Percentiles rank a stretch among this genome's conserved stretches.
These are phyloP conservation scores for Spermophilus dauricus DNA, from an alignment of 2,113 vertebrate genomes.

Conservation along the genomic window DNA sequence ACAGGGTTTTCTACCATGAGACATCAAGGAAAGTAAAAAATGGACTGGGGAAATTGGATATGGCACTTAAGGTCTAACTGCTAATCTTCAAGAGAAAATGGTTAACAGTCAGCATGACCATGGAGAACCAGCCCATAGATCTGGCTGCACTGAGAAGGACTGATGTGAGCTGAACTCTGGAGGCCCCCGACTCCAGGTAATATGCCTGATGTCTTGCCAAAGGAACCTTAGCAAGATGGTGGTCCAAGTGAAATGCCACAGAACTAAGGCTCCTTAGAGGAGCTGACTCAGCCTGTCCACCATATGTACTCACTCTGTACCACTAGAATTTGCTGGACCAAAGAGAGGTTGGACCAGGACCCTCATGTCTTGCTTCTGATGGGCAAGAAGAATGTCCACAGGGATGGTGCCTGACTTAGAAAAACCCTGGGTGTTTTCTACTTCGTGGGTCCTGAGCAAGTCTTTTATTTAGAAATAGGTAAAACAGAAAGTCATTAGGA, in stretches of 20 bases:
- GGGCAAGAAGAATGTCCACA: neutral
- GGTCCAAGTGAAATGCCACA: neutral
- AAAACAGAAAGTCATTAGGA: conserved; percentile 46
- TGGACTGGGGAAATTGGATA: neutral
- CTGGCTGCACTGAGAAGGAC: neutral
- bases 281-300: neutral
- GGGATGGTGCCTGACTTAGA: neutral
- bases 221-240: neutral
- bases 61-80: neutral
- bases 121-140: neutral
- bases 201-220: neutral
- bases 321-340: neutral
- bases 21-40: neutral
- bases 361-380: neutral
- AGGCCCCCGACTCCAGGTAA: neutral
- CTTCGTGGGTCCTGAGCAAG: neutral
- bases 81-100: neutral
- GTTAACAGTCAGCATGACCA: neutral
- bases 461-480: conserved; percentile 17
- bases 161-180: neutral
- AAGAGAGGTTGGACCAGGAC: neutral
- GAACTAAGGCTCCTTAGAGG: neutral
- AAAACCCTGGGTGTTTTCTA: neutral
- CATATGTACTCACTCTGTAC: neutral
- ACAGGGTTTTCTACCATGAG: neutral